Conservation (phyloP, 2,888 invertebrate genomes). For the Drosophila borealis region DNA sequence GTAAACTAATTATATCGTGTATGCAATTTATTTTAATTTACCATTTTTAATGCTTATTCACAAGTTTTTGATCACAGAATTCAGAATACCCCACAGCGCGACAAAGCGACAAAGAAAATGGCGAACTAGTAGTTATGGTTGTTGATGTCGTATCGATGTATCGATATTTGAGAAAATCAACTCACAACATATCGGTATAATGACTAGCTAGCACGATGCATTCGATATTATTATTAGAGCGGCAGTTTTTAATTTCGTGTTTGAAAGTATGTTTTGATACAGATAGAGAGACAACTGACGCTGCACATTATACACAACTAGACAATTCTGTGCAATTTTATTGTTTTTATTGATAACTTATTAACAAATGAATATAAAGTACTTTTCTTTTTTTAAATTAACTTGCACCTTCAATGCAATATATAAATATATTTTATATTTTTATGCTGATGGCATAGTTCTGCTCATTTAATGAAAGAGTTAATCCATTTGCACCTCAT, state of each 20-base stretch:
- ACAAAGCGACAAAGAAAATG: conserved; percentile 76
- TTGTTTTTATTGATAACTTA: no score
- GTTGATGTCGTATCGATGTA: conserved; percentile 23
- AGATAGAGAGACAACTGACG: no score
- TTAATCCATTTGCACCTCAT: no score
- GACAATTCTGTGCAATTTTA: no score
- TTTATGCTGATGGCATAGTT: no score
- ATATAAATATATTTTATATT: no score
- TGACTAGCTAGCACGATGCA: not conserved
- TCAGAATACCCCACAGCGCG: conserved; percentile 57
- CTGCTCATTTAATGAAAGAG: no score
- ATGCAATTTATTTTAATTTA: conserved; percentile 43
- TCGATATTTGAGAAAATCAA: conserved; percentile 14
- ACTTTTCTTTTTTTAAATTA: no score
- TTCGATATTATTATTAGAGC: not conserved
- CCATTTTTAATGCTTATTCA: conserved; percentile 68
- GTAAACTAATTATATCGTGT: conserved; percentile 45
- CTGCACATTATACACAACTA: no score
- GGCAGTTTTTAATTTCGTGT: conserved; percentile 6
- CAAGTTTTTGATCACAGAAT: conserved; percentile 74
- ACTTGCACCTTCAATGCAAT: no score
- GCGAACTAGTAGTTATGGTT: conserved; percentile 40
- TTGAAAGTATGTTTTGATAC: not conserved
- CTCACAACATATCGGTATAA: not conserved
- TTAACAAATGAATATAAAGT: no score